Percentiles rank a stretch among this genome's conserved stretches.
These are phyloP conservation scores for Gobio occitaniae DNA, from an alignment of 2,797 vertebrate genomes.

Conservation along the genomic window DNA sequence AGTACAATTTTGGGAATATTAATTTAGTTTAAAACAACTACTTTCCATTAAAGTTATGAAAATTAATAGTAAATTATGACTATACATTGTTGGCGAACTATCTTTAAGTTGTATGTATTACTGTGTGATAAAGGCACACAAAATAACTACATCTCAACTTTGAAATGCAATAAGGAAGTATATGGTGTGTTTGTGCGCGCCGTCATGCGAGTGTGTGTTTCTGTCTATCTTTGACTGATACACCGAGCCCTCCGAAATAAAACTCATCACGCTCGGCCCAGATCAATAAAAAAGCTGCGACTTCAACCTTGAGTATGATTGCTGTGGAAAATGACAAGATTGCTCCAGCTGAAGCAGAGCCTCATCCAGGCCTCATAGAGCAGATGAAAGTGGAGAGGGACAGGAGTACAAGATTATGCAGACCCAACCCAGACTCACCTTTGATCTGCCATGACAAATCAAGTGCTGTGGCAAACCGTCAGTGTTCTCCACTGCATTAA, in stretches of 20 bases:
- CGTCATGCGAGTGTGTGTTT: slow-evolving; percentile 14
- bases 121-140: neutral
- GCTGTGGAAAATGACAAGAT: slow-evolving; percentile 64
- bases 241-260: slow-evolving; percentile 44
- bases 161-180: slow-evolving; percentile 9
- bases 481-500: slow-evolving; percentile 27
- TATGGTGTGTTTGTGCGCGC: neutral
- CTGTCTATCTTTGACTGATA: slow-evolving; percentile 38
- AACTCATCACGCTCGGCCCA: slow-evolving; percentile 48
- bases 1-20: neutral
- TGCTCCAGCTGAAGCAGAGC: slow-evolving; percentile 61
- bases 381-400: slow-evolving; percentile 62
- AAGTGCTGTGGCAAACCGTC: slow-evolving; percentile 45
- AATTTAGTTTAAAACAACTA: neutral
- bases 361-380: slow-evolving; percentile 46
- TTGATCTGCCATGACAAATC: slow-evolving; percentile 65
- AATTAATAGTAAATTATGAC: neutral
- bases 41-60: neutral
- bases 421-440: slow-evolving; percentile 60
- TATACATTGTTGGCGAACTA: neutral
- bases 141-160: slow-evolving; percentile 7
- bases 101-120: neutral
- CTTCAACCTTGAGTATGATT: slow-evolving; percentile 66
- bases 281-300: slow-evolving; percentile 64
- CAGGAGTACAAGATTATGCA: slow-evolving; percentile 40